Evolutionary conservation across 2,888 invertebrate genomes (phyloP).

Genomic region (Steinernema carpocapsae): DNA sequence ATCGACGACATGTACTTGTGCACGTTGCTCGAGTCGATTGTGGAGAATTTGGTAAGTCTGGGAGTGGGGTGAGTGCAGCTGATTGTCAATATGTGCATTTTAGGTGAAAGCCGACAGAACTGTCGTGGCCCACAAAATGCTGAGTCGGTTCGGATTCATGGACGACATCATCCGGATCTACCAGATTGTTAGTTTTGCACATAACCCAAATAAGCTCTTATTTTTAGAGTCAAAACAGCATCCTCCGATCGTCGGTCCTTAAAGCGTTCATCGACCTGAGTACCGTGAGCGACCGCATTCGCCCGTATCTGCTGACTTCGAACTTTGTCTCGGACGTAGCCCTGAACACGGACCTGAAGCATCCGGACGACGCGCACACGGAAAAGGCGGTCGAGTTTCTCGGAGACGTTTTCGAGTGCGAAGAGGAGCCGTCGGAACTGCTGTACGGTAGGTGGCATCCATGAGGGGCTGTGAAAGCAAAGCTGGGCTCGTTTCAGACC

Average conservation of each 20-base stretch:
- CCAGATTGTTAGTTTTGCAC: neutral
- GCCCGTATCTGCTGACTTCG: neutral
- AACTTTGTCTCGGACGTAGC: slow-evolving; percentile 5
- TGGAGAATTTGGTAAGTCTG: neutral
- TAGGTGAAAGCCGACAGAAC: neutral
- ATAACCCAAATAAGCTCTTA: neutral
- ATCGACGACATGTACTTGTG: neutral
- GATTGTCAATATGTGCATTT: neutral
- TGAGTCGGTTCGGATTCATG: neutral
- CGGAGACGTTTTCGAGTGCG: neutral
- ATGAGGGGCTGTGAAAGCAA: neutral
- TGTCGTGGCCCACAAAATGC: neutral
- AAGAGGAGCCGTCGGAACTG: slow-evolving; percentile 5
- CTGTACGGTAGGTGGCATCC: neutral
- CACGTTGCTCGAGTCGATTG: neutral
- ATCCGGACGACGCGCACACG: neutral
- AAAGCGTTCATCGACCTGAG: neutral
- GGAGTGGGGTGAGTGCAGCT: no score
- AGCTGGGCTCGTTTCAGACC: neutral
- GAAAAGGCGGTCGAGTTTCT: neutral
- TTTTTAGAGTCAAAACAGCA: neutral
- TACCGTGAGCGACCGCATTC: neutral
- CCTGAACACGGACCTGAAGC: neutral
- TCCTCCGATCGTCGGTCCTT: neutral
- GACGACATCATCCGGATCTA: slow-evolving; percentile 7